Base-by-base conservation (phyloP, 2,888 invertebrate genomes). In the Halictus quadricinctus region DNA sequence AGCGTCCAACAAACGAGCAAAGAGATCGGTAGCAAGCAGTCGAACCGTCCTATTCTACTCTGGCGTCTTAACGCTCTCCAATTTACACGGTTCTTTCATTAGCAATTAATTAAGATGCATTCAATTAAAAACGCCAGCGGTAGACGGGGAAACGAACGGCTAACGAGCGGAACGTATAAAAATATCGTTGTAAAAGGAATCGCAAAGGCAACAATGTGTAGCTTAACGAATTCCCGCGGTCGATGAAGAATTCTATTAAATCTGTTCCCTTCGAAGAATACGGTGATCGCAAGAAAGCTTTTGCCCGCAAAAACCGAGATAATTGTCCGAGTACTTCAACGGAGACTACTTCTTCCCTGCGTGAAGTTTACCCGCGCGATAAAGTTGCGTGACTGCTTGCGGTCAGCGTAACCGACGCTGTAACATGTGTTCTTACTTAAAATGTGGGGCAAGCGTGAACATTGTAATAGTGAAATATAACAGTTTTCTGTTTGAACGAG, bases 241-340 rank as follows among this genome's bases (percentile, higher is more conserved):
- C 10, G 41, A 81, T 81, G 72, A 81, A 81, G 66, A 83, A 77
- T 54, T 64, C 82, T 73, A 83, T 83, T 73, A 72, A 72, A 25
- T 6, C 12, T n/a, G 13, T 13, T 43, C 41, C 50, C n/a, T 43
- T 12, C 18, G 46, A 48, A n/a, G 72, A 66, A 72, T 21, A 36
- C 66, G 21, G 48, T 18, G 25, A n/a, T 12, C 41, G 70, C 21
- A 70, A 70, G 18, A 43, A 70, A 21, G n/a, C 41, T 43, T 43
- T n/a, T 43, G n/a, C 36, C 12, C 4, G 10, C 43, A 15, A 64
- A 64, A 64, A 29, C 60, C 60, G 64, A 64, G 70, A 43, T 70
- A 41, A 41, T 41, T 70, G 41, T 70, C n/a, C n/a, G 43, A 5
- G 12, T 10, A 13, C 5, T 41, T 41, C n/a, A 43, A 43, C n/a